Conservation (phyloP, 2,113 vertebrate species). For the Gadus chalcogrammus region DNA sequence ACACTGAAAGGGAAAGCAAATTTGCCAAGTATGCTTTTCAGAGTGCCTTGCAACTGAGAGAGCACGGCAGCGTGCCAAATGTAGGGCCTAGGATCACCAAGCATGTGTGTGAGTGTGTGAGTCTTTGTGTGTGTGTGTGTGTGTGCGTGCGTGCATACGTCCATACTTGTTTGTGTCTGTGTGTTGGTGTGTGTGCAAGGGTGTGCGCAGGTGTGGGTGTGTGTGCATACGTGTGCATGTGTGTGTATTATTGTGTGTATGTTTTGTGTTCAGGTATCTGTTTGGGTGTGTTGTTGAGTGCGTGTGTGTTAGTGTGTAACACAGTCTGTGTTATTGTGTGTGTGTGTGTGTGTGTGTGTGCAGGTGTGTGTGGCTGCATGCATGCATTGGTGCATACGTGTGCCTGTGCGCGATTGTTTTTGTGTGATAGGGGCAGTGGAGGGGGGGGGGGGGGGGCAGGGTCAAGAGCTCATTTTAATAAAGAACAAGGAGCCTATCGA, state of each 20-base stretch:
- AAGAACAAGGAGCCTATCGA: constrained; percentile 54
- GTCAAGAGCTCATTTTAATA: constrained; percentile 59
- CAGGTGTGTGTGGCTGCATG: constrained; percentile 5
- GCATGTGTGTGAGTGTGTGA: constrained; percentile 17
- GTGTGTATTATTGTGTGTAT: too few relatives aligned
- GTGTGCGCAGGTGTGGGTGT: not conserved
- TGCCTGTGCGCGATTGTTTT: constrained; percentile 23
- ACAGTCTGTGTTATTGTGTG: not conserved
- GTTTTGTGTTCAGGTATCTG: too few relatives aligned
- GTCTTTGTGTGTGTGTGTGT: constrained; percentile 17
- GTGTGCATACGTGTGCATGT: too few relatives aligned
- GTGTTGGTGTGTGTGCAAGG: too few relatives aligned
- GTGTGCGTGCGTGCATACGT: too few relatives aligned
- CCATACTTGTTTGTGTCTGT: too few relatives aligned
- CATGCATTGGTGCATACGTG: constrained; percentile 14
- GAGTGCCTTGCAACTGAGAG: constrained; percentile 36
- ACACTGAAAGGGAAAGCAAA: constrained; percentile 26
- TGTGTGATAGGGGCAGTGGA: not conserved
- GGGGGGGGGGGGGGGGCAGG: constrained; percentile 38
- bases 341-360: not conserved
- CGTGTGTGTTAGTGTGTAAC: too few relatives aligned
- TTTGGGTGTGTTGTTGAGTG: too few relatives aligned
- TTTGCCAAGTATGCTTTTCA: constrained; percentile 27
- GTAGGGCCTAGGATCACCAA: constrained; percentile 29
- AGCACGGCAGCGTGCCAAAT: constrained; percentile 35